These are phyloP conservation scores for Emmelina monodactyla DNA, from an alignment of 2,888 invertebrate genomes.

Conservation along the genomic window DNA sequence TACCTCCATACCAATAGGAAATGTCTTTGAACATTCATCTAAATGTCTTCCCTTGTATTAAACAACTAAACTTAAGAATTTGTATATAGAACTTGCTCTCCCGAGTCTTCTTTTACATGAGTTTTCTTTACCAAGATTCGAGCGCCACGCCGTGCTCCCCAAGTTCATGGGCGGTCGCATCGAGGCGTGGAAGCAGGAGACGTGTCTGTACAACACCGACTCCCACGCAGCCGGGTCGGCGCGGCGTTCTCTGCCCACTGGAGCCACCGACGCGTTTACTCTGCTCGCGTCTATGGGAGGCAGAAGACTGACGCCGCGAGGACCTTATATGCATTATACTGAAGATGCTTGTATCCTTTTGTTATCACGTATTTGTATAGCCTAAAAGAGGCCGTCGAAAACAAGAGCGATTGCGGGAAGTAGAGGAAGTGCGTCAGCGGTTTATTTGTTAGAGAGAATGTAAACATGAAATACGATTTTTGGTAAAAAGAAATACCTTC, in stretches of 20 bases:
- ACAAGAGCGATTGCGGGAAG: no score
- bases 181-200: slow-evolving; percentile 85
- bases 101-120: no score
- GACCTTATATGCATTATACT: slow-evolving; percentile 83
- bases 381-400: no score
- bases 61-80: no score
- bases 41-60: no score
- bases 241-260: slow-evolving; percentile 81
- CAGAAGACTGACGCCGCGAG: slow-evolving; percentile 74
- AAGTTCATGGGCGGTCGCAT: slow-evolving; percentile 87
- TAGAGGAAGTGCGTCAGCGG: no score
- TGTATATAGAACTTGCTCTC: neutral
- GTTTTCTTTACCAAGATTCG: slow-evolving; percentile 84
- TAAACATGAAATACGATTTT: no score
- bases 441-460: no score
- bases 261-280: slow-evolving; percentile 83
- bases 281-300: slow-evolving; percentile 91
- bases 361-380: no score
- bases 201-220: slow-evolving; percentile 94
- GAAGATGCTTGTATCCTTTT: slow-evolving; percentile 94
- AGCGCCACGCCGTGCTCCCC: slow-evolving; percentile 94
- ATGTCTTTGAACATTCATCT: neutral
- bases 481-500: no score
- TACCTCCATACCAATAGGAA: slow-evolving; percentile 24
- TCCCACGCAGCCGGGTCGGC: slow-evolving; percentile 85